Evolutionary conservation across 2,888 invertebrate genomes (phyloP).

Genomic region (Meliscaeva auricollis): DNA sequence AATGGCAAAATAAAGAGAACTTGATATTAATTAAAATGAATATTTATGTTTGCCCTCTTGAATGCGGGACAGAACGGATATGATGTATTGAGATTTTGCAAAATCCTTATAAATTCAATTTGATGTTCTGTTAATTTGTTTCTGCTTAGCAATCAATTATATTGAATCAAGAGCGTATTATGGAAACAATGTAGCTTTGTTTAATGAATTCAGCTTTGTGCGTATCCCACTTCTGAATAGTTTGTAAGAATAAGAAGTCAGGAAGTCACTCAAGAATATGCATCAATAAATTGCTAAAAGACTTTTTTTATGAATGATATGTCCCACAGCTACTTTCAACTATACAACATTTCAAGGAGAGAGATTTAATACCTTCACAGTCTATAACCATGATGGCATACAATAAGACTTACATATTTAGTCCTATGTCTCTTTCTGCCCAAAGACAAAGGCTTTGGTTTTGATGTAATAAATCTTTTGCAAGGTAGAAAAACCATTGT

Average conservation of each 20-base stretch:
- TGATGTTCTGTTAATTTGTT: not conserved
- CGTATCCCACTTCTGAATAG: too few relatives aligned
- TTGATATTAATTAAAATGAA: constrained; percentile 16
- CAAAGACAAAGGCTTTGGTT: not conserved
- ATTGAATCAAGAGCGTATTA: not conserved
- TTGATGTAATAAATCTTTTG: constrained; percentile 40
- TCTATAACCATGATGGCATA: not conserved
- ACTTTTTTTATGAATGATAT: too few relatives aligned
- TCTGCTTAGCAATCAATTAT: not conserved
- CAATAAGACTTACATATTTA: not conserved
- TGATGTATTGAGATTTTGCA: not conserved
- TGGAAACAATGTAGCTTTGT: too few relatives aligned
- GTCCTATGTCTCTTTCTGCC: not conserved
- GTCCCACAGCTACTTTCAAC: too few relatives aligned
- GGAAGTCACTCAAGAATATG: too few relatives aligned
- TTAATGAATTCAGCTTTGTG: too few relatives aligned
- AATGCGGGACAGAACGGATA: not conserved
- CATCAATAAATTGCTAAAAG: too few relatives aligned
- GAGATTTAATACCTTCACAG: not conserved
- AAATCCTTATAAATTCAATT: not conserved
- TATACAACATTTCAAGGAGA: too few relatives aligned
- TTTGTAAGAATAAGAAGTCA: too few relatives aligned
- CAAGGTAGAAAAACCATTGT: constrained; percentile 10
- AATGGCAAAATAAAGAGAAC: constrained; percentile 6
- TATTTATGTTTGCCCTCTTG: not conserved